A percentile compares a stretch with the other conserved stretches of the same genome.
Evolutionary conservation across 2,888 invertebrate genomes (phyloP).

Genomic region (Metopia argyrocephala): DNA sequence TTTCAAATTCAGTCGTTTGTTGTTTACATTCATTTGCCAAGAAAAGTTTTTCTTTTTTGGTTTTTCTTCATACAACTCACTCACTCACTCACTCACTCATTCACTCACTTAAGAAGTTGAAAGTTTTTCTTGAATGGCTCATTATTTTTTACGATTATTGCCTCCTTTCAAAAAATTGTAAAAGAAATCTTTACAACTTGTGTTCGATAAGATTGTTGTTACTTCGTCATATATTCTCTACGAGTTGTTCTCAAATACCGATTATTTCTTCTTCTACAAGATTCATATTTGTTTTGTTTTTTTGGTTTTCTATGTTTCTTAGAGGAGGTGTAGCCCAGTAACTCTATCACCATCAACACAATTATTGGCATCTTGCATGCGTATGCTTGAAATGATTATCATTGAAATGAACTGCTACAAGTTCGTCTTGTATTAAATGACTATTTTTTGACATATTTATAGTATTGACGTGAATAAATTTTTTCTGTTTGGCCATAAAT

Average conservation of each 20-base stretch:
- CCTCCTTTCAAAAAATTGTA: slow-evolving; percentile 37
- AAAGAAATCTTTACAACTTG: slow-evolving; percentile 57
- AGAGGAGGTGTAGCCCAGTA: not conserved
- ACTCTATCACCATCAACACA: slow-evolving; percentile 44
- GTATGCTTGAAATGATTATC: slow-evolving; percentile 63
- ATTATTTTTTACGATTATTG: slow-evolving; percentile 77
- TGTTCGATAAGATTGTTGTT: slow-evolving; percentile 63
- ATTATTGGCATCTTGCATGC: slow-evolving; percentile 29
- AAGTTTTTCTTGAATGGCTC: slow-evolving; percentile 68
- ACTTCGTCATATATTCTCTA: no score
- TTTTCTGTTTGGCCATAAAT: slow-evolving; percentile 42
- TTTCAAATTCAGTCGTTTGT: slow-evolving; percentile 24
- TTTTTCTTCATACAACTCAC: slow-evolving; percentile 1
- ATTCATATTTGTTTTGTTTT: not conserved
- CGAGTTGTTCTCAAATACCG: no score
- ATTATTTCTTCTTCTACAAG: not conserved
- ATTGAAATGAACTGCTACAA: slow-evolving; percentile 34
- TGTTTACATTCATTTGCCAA: slow-evolving; percentile 60
- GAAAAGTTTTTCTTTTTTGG: slow-evolving; percentile 46
- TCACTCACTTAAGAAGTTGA: slow-evolving; percentile 39
- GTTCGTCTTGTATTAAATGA: slow-evolving; percentile 56
- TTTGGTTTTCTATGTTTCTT: not conserved
- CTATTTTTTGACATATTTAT: slow-evolving; percentile 64
- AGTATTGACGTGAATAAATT: slow-evolving; percentile 55
- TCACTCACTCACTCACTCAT: not conserved